Percentiles rank a stretch among this genome's conserved stretches.
These are phyloP conservation scores for Rhea pennata DNA, from an alignment of 2,113 vertebrate genomes.

Conservation along the genomic window DNA sequence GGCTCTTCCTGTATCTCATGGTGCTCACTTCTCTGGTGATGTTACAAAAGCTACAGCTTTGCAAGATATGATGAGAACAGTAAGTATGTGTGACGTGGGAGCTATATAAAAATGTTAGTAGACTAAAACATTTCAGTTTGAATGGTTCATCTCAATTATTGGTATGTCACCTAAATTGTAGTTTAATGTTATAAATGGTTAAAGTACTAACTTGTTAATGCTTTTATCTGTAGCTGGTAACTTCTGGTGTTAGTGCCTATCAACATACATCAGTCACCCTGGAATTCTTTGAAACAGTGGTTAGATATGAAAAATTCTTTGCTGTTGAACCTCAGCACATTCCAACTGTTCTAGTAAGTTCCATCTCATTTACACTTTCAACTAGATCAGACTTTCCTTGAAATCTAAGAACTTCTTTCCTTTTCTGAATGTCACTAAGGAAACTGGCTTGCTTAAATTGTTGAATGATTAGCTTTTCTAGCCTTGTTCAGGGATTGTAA, in stretches of 20 bases:
- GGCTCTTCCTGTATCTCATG: conserved; percentile 93
- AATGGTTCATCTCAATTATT: neutral
- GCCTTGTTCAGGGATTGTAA: neutral
- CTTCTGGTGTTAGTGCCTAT: conserved; percentile 92
- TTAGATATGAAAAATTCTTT: conserved; percentile 98
- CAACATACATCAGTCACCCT: conserved; percentile 92
- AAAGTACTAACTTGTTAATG: conserved; percentile 20
- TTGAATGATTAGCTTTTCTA: neutral
- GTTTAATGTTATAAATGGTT: neutral
- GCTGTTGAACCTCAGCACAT: conserved; percentile 96
- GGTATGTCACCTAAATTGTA: neutral
- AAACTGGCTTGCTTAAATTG: neutral
- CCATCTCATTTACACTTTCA: neutral
- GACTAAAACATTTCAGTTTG: neutral
- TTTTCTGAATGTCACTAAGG: neutral
- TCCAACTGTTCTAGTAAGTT: conserved; percentile 91
- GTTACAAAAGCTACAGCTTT: conserved; percentile 90
- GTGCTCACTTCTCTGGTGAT: conserved; percentile 96
- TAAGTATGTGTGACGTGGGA: conserved; percentile 66
- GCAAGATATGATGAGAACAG: conserved; percentile 98
- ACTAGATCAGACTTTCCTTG: neutral
- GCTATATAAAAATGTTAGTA: neutral
- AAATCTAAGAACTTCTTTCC: neutral
- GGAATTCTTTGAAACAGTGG: conserved; percentile 97
- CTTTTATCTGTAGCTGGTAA: conserved; percentile 84